These are phyloP conservation scores for Pheosia tremula DNA, from an alignment of 2,888 invertebrate genomes.

Conservation along the genomic window DNA sequence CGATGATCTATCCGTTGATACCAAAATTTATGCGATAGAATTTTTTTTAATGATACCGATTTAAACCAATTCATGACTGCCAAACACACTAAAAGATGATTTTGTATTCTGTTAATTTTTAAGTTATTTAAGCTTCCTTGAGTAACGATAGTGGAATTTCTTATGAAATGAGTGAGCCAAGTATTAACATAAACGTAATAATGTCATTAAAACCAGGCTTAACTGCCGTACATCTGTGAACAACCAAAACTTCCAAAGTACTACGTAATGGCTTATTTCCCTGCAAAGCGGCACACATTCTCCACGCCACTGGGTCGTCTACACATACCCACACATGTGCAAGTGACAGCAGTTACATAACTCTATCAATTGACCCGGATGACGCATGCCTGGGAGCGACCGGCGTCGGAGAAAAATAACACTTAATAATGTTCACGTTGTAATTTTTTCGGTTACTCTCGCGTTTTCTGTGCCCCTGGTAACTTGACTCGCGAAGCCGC, in stretches of 20 bases:
- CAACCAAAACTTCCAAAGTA: not conserved
- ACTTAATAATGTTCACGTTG: conserved; percentile 17
- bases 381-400: conserved; percentile 49
- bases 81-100: not conserved
- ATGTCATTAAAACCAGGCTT: conserved; percentile 5
- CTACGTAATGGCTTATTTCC: conserved; percentile 18
- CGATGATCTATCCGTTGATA: not conserved
- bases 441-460: conserved; percentile 2
- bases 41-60: not conserved
- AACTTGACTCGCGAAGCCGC: conserved; percentile 7
- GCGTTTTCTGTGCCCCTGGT: not conserved
- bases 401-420: conserved; percentile 15
- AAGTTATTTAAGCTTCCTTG: too few relatives aligned
- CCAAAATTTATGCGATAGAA: not conserved
- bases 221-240: not conserved
- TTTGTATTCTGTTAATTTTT: not conserved
- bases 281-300: conserved; percentile 21
- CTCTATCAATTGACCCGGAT: conserved; percentile 64
- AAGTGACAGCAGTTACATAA: conserved; percentile 57
- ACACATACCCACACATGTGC: conserved; percentile 16
- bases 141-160: too few relatives aligned
- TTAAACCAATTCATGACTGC: not conserved
- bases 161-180: not conserved
- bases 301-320: not conserved
- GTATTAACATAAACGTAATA: not conserved